Base-by-base conservation (phyloP, 2,113 vertebrate species). In the Pachyramphus minor region DNA sequence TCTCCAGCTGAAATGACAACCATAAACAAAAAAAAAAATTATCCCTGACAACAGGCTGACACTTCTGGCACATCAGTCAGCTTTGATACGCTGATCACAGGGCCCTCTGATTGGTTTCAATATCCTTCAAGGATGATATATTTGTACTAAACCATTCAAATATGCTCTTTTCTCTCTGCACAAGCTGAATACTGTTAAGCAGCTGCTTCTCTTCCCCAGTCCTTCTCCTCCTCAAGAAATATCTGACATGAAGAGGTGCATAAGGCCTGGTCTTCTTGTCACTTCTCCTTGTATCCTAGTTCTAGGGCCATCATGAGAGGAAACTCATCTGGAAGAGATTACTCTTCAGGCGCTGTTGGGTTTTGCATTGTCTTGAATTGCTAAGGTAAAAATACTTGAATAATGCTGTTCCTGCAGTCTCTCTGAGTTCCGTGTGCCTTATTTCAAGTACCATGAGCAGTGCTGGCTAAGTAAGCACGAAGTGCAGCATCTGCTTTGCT, bases 361-460 rank as follows among this genome's bases (percentile, higher is more conserved):
- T 62, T 80, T 52, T 47, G 55, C 33, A 31, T 72, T 80, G 30
- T 42, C 66, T 84, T 78, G 44, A 81, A 84, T 78, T 87, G 25
- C 45, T 58, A 47, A 89, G n/a, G 56, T 71, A 89, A 75, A 92
- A 90, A 52, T 33, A 9, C 44, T 39, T 30, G 49, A 18, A 31
- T 47, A 59, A 50, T 0, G 0, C 19, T 22, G 8, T 66, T 86
- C 20, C 41, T 60, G 47, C 0, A 0, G 19, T 62, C 8, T 62
- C 39, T 74, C 76, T 58, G 23, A 81, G 56, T 16, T 86, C 35
- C 0, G 0, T 47, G 74, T 59, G 7, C 73, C 21, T 77, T 41
- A 44, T 71, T 55, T 84, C 33, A 39, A 60, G 76, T 82, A 68
- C 23, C 37, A 22, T 14, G 14, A 81, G 31, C 44, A 78, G 18